Evolutionary conservation across 2,113 vertebrate genomes (phyloP).

Genomic region (Pao palembangensis): DNA sequence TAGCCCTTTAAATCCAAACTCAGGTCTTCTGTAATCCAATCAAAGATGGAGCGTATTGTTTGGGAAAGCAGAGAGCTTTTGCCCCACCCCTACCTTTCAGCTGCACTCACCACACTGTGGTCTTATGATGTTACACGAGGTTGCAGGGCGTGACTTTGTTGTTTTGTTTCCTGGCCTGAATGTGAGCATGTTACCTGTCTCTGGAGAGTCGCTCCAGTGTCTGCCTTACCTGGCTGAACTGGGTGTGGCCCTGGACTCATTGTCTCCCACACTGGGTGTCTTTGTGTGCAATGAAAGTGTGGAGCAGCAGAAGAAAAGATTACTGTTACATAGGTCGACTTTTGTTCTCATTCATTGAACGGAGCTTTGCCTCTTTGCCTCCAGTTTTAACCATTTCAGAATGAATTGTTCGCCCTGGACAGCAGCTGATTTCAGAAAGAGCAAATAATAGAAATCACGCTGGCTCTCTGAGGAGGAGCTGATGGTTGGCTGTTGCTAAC

Average conservation of each 20-base stretch:
- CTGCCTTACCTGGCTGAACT: constrained; percentile 58
- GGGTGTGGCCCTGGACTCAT: constrained; percentile 60
- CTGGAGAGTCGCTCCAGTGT: constrained; percentile 46
- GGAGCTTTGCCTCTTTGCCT: constrained; percentile 7
- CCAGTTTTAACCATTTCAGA: constrained; percentile 17
- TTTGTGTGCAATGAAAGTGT: constrained; percentile 66
- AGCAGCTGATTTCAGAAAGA: neutral
- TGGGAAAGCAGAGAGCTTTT: constrained; percentile 52
- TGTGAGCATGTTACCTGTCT: constrained; percentile 53
- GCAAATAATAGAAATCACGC: neutral
- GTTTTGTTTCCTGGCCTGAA: constrained; percentile 57
- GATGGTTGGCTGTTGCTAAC: neutral
- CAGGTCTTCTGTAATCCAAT: constrained; percentile 11
- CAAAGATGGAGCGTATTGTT: constrained; percentile 38
- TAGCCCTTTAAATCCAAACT: constrained; percentile 15
- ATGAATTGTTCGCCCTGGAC: constrained; percentile 3
- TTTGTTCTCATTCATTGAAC: constrained; percentile 50
- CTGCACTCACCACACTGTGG: constrained; percentile 57
- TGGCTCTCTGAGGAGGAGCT: neutral
- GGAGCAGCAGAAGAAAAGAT: constrained; percentile 53
- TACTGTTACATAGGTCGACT: constrained; percentile 64
- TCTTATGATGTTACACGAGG: constrained; percentile 68
- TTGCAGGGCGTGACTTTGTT: constrained; percentile 68
- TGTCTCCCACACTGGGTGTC: constrained; percentile 61
- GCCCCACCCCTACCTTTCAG: constrained; percentile 22